A percentile compares a stretch with the other conserved stretches of the same genome.
These are phyloP conservation scores for Thunnus maccoyii DNA, from an alignment of 2,113 vertebrate species.

Conservation along the genomic window DNA sequence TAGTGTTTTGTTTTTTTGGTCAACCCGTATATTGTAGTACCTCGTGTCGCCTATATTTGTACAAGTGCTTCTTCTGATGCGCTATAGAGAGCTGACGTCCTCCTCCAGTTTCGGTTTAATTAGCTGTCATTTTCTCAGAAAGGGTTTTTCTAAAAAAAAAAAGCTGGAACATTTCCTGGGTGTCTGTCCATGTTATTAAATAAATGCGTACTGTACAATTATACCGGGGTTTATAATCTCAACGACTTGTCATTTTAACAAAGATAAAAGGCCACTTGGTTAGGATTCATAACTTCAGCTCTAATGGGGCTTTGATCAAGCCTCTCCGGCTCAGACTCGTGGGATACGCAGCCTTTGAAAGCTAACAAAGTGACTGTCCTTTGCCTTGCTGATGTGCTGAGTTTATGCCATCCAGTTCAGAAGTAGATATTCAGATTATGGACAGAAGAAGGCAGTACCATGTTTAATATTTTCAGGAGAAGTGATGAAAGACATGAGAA, in stretches of 20 bases:
- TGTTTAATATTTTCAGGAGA: neutral
- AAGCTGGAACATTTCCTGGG: neutral
- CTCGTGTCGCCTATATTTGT: neutral
- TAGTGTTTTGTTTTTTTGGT: too few relatives aligned
- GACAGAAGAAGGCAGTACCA: neutral
- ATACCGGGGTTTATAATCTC: neutral
- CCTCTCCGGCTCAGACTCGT: neutral
- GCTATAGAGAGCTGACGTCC: neutral
- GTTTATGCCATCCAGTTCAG: too few relatives aligned
- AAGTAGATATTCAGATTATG: too few relatives aligned
- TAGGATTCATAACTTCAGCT: too few relatives aligned
- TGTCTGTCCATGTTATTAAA: constrained; percentile 7
- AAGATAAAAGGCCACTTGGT: neutral
- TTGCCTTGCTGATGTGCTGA: neutral
- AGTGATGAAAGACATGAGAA: too few relatives aligned
- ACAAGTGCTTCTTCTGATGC: neutral
- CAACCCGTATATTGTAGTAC: neutral
- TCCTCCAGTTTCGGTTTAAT: neutral
- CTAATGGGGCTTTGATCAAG: too few relatives aligned
- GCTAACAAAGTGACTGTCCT: neutral
- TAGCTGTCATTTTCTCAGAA: neutral
- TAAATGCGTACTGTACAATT: neutral
- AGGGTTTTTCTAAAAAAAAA: too few relatives aligned
- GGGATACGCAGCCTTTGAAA: neutral
- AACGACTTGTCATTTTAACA: neutral